phyloP scores from a whole-genome alignment of 2,113 vertebrate genomes.

The Picathartes gymnocephalus region DNA sequence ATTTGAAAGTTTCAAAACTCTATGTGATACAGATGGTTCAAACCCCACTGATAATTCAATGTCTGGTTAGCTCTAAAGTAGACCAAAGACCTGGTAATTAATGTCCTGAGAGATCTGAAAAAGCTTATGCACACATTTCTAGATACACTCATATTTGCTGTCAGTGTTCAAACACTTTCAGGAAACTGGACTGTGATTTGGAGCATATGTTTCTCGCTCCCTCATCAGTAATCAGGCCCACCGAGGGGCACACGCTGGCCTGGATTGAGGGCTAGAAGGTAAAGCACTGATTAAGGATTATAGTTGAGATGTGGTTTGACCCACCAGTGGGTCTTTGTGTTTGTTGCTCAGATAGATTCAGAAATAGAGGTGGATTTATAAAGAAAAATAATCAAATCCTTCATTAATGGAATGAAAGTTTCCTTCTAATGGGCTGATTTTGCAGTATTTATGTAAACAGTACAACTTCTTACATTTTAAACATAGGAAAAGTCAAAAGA shows the following conservation, averaged over 20 bases:
- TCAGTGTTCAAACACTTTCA: slow-evolving; percentile 60
- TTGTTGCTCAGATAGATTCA: not conserved
- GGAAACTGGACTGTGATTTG: slow-evolving; percentile 60
- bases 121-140: slow-evolving; percentile 55
- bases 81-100: slow-evolving; percentile 52
- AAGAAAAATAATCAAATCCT: not conserved
- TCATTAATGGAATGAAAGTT: not conserved
- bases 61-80: slow-evolving; percentile 44
- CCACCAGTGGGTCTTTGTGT: not conserved
- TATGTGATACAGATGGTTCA: slow-evolving; percentile 26
- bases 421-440: not conserved
- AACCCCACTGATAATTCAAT: slow-evolving; percentile 47
- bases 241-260: not conserved
- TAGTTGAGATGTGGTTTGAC: not conserved
- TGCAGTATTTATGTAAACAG: not conserved
- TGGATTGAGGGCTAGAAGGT: not conserved
- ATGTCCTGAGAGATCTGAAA: slow-evolving; percentile 38
- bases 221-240: slow-evolving; percentile 35
- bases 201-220: slow-evolving; percentile 59
- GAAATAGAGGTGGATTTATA: not conserved
- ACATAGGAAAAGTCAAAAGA: not conserved
- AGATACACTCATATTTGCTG: slow-evolving; percentile 49
- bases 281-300: not conserved
- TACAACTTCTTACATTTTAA: not conserved
- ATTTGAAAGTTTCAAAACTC: not conserved